Conservation (phyloP, 2,113 vertebrate species). For the Prinia subflava region DNA sequence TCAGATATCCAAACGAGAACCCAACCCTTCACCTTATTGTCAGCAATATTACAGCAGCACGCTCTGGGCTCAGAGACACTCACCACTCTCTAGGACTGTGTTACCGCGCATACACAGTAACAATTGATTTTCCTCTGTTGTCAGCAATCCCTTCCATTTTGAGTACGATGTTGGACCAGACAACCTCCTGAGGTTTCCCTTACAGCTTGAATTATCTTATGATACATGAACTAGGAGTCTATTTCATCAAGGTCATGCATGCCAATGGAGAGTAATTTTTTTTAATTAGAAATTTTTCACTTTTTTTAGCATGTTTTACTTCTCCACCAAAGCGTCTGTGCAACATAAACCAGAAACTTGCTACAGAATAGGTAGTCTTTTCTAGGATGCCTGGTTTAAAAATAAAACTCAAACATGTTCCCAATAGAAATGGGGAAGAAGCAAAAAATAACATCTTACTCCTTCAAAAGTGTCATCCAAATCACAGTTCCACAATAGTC, state of each 20-base stretch:
- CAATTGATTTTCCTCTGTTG: not conserved
- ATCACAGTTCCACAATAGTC: not conserved
- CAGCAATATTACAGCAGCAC: not conserved
- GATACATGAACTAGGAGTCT: not conserved
- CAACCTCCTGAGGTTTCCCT: not conserved
- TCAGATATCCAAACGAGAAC: not conserved
- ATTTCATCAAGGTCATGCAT: not conserved
- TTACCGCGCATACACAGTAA: not conserved
- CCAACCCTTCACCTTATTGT: rapidly evolving
- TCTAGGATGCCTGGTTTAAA: not conserved
- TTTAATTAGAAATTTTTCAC: not conserved
- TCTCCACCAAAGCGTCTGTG: not conserved
- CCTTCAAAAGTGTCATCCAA: not conserved
- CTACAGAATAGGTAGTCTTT: not conserved
- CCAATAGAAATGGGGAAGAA: not conserved
- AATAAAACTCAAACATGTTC: not conserved
- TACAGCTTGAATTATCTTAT: not conserved
- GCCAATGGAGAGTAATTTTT: not conserved
- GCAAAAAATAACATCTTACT: not conserved
- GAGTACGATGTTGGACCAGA: not conserved
- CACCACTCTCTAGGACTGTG: not conserved
- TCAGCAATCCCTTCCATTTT: not conserved
- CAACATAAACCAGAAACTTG: not conserved
- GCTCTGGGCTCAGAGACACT: not conserved
- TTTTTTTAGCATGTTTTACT: not conserved